Base-by-base conservation (phyloP, 2,797 vertebrate species). In the Sylvilagus floridanus region DNA sequence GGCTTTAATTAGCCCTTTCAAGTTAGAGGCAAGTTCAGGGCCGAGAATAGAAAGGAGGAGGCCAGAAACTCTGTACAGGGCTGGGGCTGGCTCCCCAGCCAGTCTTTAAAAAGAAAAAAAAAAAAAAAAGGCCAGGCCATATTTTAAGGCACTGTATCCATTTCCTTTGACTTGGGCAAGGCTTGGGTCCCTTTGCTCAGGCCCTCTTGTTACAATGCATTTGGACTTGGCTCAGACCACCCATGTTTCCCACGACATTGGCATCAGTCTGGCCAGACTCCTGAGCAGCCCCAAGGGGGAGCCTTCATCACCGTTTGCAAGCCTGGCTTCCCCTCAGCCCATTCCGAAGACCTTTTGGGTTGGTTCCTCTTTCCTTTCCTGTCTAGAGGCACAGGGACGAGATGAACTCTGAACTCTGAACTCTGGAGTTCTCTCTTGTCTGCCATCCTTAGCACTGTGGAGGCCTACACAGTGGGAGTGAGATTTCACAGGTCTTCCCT, bases 1-100 rank as follows among this genome's bases (percentile, higher is more conserved):
- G 91, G 86, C 94, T 97, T 98, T 98, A 98, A 98, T 98, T 98
- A 98, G 96, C 95, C 96, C 95, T 98, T 98, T 98, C 96, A 98
- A 98, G 97, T 95, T 85, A 88, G 94, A 98, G 96, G 92, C 84
- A 66, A 97, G 97, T 96, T 98, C 87, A 79, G 96, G 93, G 30
- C 91, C 52, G 92, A 97, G 97, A 91, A 81, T 91, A 97, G 95
- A 97, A 79, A 97, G 95, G 85, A 95, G 95, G 88, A 97, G 94
- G 84, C 95, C 0, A 52, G 97, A 97, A 82, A 95, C 78, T 75
- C 0, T 4, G 30, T 68, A 72, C 85, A 73, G 89, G 32, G 0
- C 79, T 91, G 91, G 90, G 73, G 75, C 90, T 96, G 89, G 90
- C 93, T 96, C 68, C 0, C 91, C 81, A 96, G 96, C 91, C 88